phyloP scores from a whole-genome alignment of 1,140 invertebrate species.

The Eriosoma lanigerum region DNA sequence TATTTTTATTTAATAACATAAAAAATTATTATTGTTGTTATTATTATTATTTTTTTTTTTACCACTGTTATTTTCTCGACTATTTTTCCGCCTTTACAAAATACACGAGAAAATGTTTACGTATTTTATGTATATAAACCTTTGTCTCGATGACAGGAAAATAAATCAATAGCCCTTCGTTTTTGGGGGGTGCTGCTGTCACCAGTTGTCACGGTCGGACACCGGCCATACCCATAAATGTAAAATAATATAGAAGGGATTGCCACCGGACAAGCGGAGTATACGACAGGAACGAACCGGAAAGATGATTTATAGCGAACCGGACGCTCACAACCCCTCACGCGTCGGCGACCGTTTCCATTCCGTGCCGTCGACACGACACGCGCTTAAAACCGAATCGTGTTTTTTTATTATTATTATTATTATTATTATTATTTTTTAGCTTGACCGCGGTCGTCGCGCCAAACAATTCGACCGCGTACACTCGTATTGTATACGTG shows the following conservation, averaged over 20 bases:
- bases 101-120: too few species aligned
- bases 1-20: too few species aligned
- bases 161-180: slow-evolving; percentile 40
- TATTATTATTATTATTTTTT: too few species aligned
- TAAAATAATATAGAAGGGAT: too few species aligned
- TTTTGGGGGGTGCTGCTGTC: background rate
- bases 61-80: background rate
- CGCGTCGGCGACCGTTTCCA: background rate
- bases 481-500: too few species aligned
- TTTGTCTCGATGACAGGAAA: background rate
- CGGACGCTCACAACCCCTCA: background rate
- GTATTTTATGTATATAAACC: too few species aligned
- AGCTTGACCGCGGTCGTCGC: too few species aligned
- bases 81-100: background rate
- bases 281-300: background rate
- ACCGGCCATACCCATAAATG: background rate
- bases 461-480: too few species aligned
- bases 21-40: too few species aligned
- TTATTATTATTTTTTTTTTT: background rate
- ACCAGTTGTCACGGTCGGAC: slow-evolving; percentile 33
- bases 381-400: too few species aligned
- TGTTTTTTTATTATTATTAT: too few species aligned
- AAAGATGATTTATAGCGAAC: slow-evolving; percentile 11
- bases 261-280: background rate
- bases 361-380: background rate